These are phyloP conservation scores for Enteromius paludinosus DNA, from an alignment of 2,797 vertebrate species.

Conservation along the genomic window DNA sequence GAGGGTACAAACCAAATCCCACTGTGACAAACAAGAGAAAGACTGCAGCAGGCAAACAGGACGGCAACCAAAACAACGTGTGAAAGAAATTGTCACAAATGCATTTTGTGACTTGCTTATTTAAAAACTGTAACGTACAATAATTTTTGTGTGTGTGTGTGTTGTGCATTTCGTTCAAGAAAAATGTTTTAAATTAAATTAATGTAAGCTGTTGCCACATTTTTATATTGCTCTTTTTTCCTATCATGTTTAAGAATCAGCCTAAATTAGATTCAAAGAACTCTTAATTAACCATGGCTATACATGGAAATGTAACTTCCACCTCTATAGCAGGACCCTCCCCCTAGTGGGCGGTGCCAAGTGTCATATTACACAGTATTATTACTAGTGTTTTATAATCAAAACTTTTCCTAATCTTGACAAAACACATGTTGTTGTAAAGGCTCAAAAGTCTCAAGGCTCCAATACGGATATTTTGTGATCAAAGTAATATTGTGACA, in stretches of 20 bases:
- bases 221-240: background rate
- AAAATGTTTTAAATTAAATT: too few species aligned
- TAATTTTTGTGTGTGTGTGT: too few species aligned
- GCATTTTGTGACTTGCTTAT: too few species aligned
- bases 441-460: too few species aligned
- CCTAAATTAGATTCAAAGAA: background rate
- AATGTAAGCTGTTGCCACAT: background rate
- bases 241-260: background rate
- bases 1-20: constrained; percentile 76
- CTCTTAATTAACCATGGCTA: background rate
- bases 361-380: background rate
- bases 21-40: constrained; percentile 64
- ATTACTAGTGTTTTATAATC: background rate
- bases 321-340: too few species aligned
- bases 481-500: too few species aligned
- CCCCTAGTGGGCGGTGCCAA: too few species aligned
- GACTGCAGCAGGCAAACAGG: background rate
- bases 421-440: too few species aligned
- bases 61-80: background rate
- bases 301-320: background rate
- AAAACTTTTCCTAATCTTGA: background rate
- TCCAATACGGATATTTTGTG: too few species aligned
- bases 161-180: too few species aligned
- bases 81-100: too few species aligned
- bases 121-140: too few species aligned